Conservation (phyloP, 1,140 invertebrate species). For the Kradibia gibbosae region DNA sequence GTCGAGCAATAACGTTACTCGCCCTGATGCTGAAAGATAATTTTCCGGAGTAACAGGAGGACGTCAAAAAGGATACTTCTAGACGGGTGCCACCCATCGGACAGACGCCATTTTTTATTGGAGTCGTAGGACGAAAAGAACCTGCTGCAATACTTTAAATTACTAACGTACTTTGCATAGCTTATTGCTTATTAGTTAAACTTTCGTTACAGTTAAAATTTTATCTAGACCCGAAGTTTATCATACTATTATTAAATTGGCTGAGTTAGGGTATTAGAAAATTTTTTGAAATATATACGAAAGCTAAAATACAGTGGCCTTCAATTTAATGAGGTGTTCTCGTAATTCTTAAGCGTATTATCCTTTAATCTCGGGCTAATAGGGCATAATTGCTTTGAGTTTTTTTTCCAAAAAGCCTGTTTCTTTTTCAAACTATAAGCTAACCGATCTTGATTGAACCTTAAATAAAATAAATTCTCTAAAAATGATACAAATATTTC, state of each 20-base stretch:
- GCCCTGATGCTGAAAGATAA: not conserved
- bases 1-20: conserved; percentile 36
- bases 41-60: conserved; percentile 27
- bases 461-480: conserved; percentile 6
- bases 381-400: not conserved
- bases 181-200: not conserved
- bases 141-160: not conserved
- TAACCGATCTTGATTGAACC: too few species aligned
- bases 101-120: not conserved
- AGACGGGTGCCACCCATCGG: not conserved
- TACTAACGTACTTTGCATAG: not conserved
- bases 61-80: conserved; percentile 14
- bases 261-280: not conserved
- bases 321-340: not conserved
- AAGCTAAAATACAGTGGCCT: too few species aligned
- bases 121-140: conserved; percentile 1
- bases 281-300: not conserved
- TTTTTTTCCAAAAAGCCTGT: too few species aligned
- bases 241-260: not conserved
- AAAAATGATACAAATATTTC: not conserved
- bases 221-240: not conserved
- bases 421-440: too few species aligned
- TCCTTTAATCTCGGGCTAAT: conserved; percentile 8
- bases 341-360: not conserved
- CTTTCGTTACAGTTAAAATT: not conserved